Percentiles rank a stretch among this genome's conserved stretches.
These are phyloP conservation scores for Galeopterus variegatus DNA, from an alignment of 2,113 vertebrate species.

Conservation along the genomic window DNA sequence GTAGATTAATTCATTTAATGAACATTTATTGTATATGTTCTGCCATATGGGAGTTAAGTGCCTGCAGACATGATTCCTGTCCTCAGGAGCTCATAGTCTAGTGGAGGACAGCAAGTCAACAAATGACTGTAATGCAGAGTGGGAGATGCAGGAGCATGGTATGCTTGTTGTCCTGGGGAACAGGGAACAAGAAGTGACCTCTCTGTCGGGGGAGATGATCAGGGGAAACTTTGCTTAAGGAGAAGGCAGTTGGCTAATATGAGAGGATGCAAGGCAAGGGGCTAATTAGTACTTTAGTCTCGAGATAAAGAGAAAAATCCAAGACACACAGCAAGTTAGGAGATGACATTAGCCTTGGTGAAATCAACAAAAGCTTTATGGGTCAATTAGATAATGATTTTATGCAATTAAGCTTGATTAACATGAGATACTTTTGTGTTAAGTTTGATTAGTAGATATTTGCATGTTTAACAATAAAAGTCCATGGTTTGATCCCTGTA, in stretches of 20 bases:
- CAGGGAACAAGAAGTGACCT: neutral
- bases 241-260: neutral
- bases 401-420: conserved; percentile 55
- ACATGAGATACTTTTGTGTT: neutral
- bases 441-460: neutral
- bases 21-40: neutral
- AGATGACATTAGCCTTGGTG: neutral
- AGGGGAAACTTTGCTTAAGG: neutral
- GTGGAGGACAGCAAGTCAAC: neutral
- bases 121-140: neutral
- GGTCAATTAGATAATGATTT: conserved; percentile 25
- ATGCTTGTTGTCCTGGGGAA: neutral
- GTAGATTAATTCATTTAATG: neutral
- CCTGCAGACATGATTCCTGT: neutral
- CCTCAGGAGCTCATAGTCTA: neutral
- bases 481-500: too few relatives aligned
- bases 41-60: neutral
- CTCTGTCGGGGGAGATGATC: neutral
- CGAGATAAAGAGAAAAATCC: conserved; percentile 9
- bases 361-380: conserved; percentile 20
- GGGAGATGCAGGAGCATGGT: neutral
- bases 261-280: neutral
- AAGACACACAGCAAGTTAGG: neutral
- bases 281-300: neutral
- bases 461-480: conserved; percentile 1